phyloP scores from a whole-genome alignment of 2,113 vertebrate species.

The Caranx melampygus region DNA sequence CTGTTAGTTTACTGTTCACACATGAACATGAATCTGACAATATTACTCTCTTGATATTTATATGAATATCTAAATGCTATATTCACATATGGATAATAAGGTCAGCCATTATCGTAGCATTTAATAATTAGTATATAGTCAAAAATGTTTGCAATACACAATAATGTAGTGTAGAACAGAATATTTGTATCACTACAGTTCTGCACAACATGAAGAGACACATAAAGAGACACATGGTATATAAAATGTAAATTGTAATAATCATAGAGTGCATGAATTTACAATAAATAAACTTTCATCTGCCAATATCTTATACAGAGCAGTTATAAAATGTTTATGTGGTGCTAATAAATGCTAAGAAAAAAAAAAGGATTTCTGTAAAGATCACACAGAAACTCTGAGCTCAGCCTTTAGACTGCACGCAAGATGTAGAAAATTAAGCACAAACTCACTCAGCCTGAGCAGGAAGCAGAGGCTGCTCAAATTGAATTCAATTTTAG shows the following conservation, averaged over 20 bases:
- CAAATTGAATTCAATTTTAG: constrained; percentile 52
- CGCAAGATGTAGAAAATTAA: constrained; percentile 18
- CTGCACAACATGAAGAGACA: background rate
- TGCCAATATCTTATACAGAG: background rate
- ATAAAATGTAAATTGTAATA: background rate
- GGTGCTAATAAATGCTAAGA: background rate
- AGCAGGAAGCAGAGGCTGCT: constrained; percentile 24
- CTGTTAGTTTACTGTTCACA: constrained; percentile 12
- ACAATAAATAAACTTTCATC: background rate
- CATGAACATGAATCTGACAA: background rate
- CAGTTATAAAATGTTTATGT: background rate
- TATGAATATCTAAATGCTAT: background rate
- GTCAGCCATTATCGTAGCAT: background rate
- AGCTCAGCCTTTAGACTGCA: background rate
- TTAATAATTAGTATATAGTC: background rate
- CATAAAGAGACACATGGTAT: background rate
- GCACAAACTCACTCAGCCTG: constrained; percentile 18
- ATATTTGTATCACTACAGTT: background rate
- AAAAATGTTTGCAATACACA: background rate
- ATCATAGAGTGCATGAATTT: background rate
- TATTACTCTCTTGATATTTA: background rate
- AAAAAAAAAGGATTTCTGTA: background rate
- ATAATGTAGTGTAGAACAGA: background rate
- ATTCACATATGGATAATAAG: background rate
- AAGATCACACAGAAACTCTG: background rate